A percentile compares a stretch with the other conserved stretches of the same genome.
Evolutionary conservation across 2,113 vertebrate genomes (phyloP).

Genomic region (Excalfactoria chinensis): DNA sequence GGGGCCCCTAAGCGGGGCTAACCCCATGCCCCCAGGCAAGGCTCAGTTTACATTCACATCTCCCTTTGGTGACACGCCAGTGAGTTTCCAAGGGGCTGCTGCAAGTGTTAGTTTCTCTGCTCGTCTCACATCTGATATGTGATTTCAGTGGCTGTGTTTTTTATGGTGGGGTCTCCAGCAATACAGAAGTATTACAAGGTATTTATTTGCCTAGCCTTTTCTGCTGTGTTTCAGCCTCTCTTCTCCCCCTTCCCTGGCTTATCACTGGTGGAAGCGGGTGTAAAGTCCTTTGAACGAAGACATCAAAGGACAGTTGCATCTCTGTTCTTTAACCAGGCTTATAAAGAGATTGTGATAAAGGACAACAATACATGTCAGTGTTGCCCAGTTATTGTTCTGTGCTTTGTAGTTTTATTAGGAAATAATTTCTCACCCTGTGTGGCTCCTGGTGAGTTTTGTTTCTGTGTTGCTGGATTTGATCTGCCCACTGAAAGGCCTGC

Average conservation of each 20-base stretch:
- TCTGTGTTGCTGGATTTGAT: slow-evolving; percentile 70
- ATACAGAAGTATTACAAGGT: neutral
- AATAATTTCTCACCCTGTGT: slow-evolving; percentile 76
- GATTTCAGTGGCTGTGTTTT: slow-evolving; percentile 8
- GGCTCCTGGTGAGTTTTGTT: slow-evolving; percentile 72
- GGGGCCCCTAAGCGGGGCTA: neutral
- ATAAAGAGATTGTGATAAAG: slow-evolving; percentile 82
- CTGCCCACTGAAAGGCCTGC: slow-evolving; percentile 68
- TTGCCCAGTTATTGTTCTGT: slow-evolving; percentile 75
- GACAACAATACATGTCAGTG: slow-evolving; percentile 78
- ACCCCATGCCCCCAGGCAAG: neutral
- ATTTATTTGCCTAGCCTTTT: slow-evolving; percentile 32
- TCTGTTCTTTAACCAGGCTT: slow-evolving; percentile 81
- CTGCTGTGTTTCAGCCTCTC: slow-evolving; percentile 37
- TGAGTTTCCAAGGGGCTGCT: neutral
- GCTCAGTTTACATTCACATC: neutral
- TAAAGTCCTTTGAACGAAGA: slow-evolving; percentile 76
- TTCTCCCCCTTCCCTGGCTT: slow-evolving; percentile 15
- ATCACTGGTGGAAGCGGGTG: slow-evolving; percentile 54
- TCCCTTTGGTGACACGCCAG: neutral
- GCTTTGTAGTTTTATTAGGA: slow-evolving; percentile 84
- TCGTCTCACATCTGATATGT: neutral
- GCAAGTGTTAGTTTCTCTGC: neutral
- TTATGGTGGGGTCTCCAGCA: neutral
- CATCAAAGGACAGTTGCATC: slow-evolving; percentile 76